phyloP scores from a whole-genome alignment of 2,888 invertebrate species.

The Apodemia duryi region DNA sequence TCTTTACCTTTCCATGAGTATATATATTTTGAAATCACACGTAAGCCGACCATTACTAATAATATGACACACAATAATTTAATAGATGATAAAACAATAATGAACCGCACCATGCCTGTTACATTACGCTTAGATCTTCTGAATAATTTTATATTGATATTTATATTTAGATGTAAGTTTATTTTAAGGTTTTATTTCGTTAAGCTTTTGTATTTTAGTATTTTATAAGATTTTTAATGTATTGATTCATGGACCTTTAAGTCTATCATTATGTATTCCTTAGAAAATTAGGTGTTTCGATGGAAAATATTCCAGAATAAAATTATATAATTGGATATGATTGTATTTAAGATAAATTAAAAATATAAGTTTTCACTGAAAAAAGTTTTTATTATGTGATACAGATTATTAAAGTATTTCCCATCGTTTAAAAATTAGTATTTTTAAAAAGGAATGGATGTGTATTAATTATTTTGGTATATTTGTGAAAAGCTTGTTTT shows the following conservation, averaged over 20 bases:
- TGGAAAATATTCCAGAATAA: no score
- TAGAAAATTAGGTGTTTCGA: no score
- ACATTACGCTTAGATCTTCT: constrained; percentile 58
- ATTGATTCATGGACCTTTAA: constrained; percentile 25
- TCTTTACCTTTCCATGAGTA: neutral
- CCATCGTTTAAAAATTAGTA: no score
- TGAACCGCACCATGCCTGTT: constrained; percentile 53
- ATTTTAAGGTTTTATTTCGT: constrained; percentile 26
- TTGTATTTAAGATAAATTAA: no score
- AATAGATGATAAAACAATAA: constrained; percentile 1
- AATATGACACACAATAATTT: neutral
- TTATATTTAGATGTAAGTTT: constrained; percentile 35
- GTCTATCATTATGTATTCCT: constrained; percentile 14
- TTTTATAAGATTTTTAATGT: constrained; percentile 47
- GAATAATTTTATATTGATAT: constrained; percentile 47
- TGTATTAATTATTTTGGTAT: no score
- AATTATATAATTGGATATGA: no score
- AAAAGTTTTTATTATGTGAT: no score
- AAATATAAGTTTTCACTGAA: no score
- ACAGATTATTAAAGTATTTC: no score
- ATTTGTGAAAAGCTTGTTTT: no score
- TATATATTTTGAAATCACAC: neutral
- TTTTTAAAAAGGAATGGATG: no score
- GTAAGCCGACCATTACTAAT: neutral
- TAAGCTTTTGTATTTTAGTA: constrained; percentile 38